Evolutionary conservation across 2,888 invertebrate species (phyloP), one percentile per base, ranked within the genome.

Genomic region (Scaptomyza reducta): DNA sequence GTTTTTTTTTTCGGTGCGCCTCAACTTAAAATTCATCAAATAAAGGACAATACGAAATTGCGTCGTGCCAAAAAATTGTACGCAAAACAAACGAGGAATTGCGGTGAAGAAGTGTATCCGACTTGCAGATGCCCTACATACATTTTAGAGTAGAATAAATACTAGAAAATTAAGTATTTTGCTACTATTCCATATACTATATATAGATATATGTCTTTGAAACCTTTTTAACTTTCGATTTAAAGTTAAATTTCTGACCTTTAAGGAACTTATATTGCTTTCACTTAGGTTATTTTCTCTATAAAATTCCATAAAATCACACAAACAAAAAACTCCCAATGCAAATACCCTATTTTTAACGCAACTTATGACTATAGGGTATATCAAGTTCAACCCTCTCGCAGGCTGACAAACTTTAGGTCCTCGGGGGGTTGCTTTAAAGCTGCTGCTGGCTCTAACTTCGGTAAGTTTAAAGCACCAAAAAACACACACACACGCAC

Each of bases 61-160:
- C 88, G 82, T 86, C 84, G 82, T 83, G 66, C 77, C 68, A 51
- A 88, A 83, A 83, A 83, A 72, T 63, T 64, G 54, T 87, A 60
- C 70, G 62, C 46, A 68, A 68, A 69, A 57, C 46, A 65, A 65
- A 44, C 38, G 42, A 47, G n/a, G 18, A 6, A 10, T 10, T 11
- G 14, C n/a, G 9, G 9, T 1, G 0, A 1, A 1, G 6, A 0
- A 6, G 6, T 1, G 18, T 3, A 11, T 11, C 13, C 29, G 33
- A 22, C 77, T 38, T 11, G 3, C 0, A 38, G 11, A 64, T 81
- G 49, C 58, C 66, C 67, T 77, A 11, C n/a, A 16, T 7, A 22
- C 22, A 5, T 3, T 22, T 22, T 22, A 22, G 22, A 22, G 22
- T n/a, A n/a, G n/a, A n/a, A n/a, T n/a, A n/a, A n/a, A n/a, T n/a